Base-by-base conservation (phyloP, 2,113 vertebrate genomes). In the Hippolais icterina region DNA sequence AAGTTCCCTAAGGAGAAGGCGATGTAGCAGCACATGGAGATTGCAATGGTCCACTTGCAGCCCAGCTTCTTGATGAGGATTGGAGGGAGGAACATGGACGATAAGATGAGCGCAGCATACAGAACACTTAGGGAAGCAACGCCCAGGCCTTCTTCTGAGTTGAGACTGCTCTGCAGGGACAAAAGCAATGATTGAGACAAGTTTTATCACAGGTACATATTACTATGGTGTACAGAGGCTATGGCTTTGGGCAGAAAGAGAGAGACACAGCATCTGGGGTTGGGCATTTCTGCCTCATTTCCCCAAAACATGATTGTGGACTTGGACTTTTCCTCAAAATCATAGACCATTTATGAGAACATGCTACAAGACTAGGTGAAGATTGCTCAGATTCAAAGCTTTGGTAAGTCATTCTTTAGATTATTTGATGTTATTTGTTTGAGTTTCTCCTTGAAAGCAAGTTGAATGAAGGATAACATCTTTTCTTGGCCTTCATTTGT, bases 41-140 rank as follows among this genome's bases (percentile, higher is more conserved):
- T 85, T 8, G 98, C 98, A 6, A 99, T 98, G 91, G 99, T 99
- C 99, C 99, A 99, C 96, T 99, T 99, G 97, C 99, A 99, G 96
- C 99, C 99, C 93, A 99, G 94, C 47, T 98, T 99, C 93, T 98
- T 97, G 94, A 99, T 99, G 97, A 99, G 97, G 81, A 99, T 64
- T 20, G 99, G 98, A 6, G 99, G 99, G 46, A 99, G 98, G 91
- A 99, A 98, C 99, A 99, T 98, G 96, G 99, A 99, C 2, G 99
- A 99, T 31, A 99, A 18, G 60, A 99, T 99, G 87, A 99, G 98
- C 1, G 98, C 96, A 65, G 96, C 98, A 39, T 99, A 99, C 88
- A 99, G 72, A 31, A 99, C 98, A 37, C 99, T 99, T 39, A 99
- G 98, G 1, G 99, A 99, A 2, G 98, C 97, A 77, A 99, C 98